These are phyloP conservation scores for Melierax canorus DNA, from an alignment of 2,113 vertebrate genomes.

Conservation along the genomic window DNA sequence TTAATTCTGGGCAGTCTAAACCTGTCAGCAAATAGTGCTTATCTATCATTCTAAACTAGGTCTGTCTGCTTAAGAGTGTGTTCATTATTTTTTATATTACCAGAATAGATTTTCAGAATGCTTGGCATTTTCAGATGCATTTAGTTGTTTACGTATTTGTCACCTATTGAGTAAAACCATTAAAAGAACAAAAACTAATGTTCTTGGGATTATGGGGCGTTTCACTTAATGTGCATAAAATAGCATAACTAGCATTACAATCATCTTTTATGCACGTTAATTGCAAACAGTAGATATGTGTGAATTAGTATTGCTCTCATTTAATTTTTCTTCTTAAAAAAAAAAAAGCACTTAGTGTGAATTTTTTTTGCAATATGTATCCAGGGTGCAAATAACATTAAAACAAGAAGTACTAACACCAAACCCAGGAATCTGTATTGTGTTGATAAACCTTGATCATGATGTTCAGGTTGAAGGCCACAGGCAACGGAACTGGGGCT, in stretches of 20 bases:
- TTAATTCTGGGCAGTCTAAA: neutral
- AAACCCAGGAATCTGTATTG: neutral
- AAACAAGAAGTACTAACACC: neutral
- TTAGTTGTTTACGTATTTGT: neutral
- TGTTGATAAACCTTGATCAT: neutral
- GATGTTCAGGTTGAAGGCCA: neutral
- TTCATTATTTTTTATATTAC: neutral
- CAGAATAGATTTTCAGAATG: neutral
- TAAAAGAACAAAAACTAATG: neutral
- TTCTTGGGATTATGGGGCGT: neutral
- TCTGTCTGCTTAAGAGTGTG: neutral
- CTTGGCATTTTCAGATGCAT: neutral
- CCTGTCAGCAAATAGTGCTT: fast-evolving
- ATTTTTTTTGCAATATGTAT: neutral
- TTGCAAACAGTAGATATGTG: neutral
- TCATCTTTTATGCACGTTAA: neutral
- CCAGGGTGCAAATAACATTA: neutral
- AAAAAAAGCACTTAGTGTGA: no score
- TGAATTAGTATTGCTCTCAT: neutral
- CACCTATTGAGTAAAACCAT: neutral
- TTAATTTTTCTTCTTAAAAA: neutral
- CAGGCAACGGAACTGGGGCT: neutral
- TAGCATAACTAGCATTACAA: neutral
- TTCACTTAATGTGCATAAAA: neutral
- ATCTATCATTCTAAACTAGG: neutral